phyloP scores from a whole-genome alignment of 1,140 invertebrate species.

The Protaetia brevitarsis region DNA sequence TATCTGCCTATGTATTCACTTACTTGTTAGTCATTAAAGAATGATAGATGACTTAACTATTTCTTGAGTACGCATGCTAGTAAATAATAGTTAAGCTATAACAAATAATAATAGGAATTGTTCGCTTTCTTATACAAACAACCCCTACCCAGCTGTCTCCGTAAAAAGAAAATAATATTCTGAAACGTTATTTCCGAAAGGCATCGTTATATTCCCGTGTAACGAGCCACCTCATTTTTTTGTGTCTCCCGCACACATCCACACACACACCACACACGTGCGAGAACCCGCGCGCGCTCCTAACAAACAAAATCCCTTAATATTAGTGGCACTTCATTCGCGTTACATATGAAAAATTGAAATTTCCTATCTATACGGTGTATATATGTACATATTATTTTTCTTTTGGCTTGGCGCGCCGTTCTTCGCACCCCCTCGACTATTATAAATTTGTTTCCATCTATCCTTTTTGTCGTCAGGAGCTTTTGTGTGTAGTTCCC shows the following conservation, averaged over 20 bases:
- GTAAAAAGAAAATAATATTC: not conserved
- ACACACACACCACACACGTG: not conserved
- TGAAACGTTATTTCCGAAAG: constrained; percentile 1
- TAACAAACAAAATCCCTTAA: constrained; percentile 12
- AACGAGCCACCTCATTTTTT: not conserved
- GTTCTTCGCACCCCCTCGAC: constrained; percentile 31
- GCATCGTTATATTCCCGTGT: not conserved
- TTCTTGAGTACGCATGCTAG: too few relatives aligned
- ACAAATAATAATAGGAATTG: not conserved
- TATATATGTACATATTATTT: constrained; percentile 18
- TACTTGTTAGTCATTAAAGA: too few relatives aligned
- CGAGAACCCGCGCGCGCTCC: not conserved
- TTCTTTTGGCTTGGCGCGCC: constrained; percentile 10
- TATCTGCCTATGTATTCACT: too few relatives aligned
- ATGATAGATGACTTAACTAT: too few relatives aligned
- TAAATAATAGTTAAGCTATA: too few relatives aligned
- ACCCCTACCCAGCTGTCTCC: not conserved
- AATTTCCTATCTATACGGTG: constrained; percentile 29
- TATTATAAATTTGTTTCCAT: constrained; percentile 46
- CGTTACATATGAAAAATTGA: constrained; percentile 30
- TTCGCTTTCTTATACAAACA: not conserved
- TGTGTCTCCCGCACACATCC: not conserved
- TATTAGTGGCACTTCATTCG: constrained; percentile 21
- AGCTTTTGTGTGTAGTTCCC: constrained; percentile 29
- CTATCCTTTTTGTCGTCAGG: constrained; percentile 41